Base-by-base conservation (phyloP, 2,113 vertebrate genomes). In the Camelus bactrianus region DNA sequence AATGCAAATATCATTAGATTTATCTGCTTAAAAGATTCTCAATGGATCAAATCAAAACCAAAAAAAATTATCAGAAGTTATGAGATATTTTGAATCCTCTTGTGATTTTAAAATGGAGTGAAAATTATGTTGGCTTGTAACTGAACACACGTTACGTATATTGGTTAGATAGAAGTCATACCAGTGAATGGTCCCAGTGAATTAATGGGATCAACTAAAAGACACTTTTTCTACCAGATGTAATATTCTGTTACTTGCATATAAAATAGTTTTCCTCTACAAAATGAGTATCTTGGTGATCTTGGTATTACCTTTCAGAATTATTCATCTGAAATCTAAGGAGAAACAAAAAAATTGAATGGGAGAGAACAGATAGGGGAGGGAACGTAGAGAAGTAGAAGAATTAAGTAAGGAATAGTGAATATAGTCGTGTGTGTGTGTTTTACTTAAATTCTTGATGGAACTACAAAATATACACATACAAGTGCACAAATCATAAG, bases 301-400 rank as follows among this genome's bases (percentile, higher is more conserved):
- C 28, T 24, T 88, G 17, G 4, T 6, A 13, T 19, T 80, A 6
- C 5, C 28, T 86, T 95, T 86, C n/a, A 72, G 82, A 91, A 64
- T 72, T 80, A 13, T 50, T 90, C 56, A 64, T 64, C 28, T 64
- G 46, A 80, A 80, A 79, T 72, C 42, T 54, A 70, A 12, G 2
- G 28, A 77, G 26, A 76, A 90, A 75, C 22, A 19, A 28, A 3
- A 62, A 95, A 64, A 35, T 8, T 35, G 35, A 85, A 80, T 22
- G 28, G 2, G 6, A 35, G 32, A 42, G 3, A 1, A 28, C 17
- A 15, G 11, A 17, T 72, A 16, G 5, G 6, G 8, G 4, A 4
- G 4, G 17, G 26, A 79, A 46, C 52, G 17, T 54, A 24, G 35
- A 42, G 14, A 52, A 65, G 2, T 46, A 84, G 62, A 42, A 69